A percentile compares a stretch with the other conserved stretches of the same genome.
Evolutionary conservation across 2,888 invertebrate genomes (phyloP).

Genomic region (Galerucella nymphaeae): DNA sequence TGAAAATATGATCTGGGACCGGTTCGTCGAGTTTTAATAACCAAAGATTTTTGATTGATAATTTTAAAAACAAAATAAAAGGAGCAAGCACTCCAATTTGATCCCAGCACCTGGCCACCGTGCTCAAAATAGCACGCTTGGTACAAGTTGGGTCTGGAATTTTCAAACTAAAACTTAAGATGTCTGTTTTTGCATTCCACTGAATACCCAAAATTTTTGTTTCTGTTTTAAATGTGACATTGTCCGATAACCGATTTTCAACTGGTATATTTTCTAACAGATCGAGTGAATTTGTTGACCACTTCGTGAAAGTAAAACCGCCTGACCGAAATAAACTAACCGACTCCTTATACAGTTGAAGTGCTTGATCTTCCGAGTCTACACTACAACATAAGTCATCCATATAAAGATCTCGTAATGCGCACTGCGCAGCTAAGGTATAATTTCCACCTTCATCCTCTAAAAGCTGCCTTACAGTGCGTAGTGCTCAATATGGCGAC

Average conservation of each 20-base stretch:
- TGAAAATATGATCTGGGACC: too few relatives aligned
- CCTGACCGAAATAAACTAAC: conserved; percentile 17
- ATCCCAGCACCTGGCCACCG: conserved; percentile 21
- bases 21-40: background rate
- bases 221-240: conserved; percentile 9
- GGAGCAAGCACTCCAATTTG: conserved; percentile 23
- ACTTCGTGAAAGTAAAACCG: conserved; percentile 17
- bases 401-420: conserved; percentile 8
- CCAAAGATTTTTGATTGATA: conserved; percentile 22
- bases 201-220: conserved; percentile 29
- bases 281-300: background rate
- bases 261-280: background rate
- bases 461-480: background rate
- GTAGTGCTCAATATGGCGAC: too few relatives aligned
- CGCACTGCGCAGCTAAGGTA: conserved; percentile 9
- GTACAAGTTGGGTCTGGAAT: too few relatives aligned
- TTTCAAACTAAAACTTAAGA: too few relatives aligned
- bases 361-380: conserved; percentile 4
- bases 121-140: too few relatives aligned
- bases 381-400: conserved; percentile 15
- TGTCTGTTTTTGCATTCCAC: conserved; percentile 26
- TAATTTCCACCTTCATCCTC: conserved; percentile 4
- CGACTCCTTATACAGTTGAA: conserved; percentile 12
- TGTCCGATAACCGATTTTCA: conserved; percentile 1
- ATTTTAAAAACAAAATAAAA: conserved; percentile 23